Evolutionary conservation across 2,113 vertebrate species (phyloP), one percentile per base, ranked within the genome.

Genomic region (Pituophis catenifer): DNA sequence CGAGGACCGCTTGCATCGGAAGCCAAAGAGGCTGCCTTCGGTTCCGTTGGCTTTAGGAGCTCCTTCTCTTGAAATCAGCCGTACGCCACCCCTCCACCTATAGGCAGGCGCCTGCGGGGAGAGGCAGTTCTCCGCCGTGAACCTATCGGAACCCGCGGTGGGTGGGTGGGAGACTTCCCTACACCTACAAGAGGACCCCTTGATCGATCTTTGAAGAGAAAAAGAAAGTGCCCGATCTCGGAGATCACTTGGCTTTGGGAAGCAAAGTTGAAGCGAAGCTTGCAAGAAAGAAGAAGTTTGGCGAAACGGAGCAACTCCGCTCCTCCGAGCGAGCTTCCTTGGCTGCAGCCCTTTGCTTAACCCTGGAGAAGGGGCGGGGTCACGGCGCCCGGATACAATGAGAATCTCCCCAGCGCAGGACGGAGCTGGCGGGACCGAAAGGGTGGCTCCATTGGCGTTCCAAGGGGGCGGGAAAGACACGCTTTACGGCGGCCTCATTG

Each of bases 221-320:
- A 81, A 81, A 44, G 33, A 23, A 21, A 21, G 8, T 3, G 70
- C 17, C 70, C 8, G 8, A n/a, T 4, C 1, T 12, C 21, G 44
- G 59, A 6, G 3, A 26, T 6, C 57, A 10, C 6, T n/a, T 33
- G 8, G 21, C 85, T 53, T 48, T 57, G 8, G 12, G 29, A 91
- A 86, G 44, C 15, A 10, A 19, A 19, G 26, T 55, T 58, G 19
- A 87, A 50, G 15, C 3, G 70, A 44, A 86, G 21, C 21, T 23
- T 44, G 21, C 5, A 48, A 6, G 54, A 29, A 19, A 54, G 12
- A 91, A 92, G 23, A 91, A 92, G 54, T 85, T 44, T 44, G 23
- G 9, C 57, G 10, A 70, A n/a, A 3, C 1, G 10, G 1, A 13
- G n/a, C 2, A 15, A 7, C 53, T 2, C 2, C 0, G 8, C 44